Evolutionary conservation across 2,888 invertebrate species (phyloP).

Genomic region (Thelaira solivaga): DNA sequence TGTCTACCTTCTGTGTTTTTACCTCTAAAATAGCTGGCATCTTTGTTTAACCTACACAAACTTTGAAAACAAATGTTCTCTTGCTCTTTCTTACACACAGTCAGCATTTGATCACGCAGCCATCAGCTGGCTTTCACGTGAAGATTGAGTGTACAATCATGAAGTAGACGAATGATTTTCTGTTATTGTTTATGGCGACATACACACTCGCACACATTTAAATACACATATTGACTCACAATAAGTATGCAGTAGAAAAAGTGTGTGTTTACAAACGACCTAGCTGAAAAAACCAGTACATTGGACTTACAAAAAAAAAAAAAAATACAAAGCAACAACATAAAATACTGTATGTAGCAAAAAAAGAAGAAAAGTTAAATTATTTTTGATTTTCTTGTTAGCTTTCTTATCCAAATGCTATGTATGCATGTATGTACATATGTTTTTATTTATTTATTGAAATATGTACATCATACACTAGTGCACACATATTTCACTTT

Average conservation of each 20-base stretch:
- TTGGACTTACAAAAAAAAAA: conserved; percentile 45
- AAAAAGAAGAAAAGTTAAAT: background rate
- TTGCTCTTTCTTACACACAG: conserved; percentile 70
- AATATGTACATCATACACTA: background rate
- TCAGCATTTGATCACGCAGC: conserved; percentile 76
- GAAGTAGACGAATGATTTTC: conserved; percentile 64
- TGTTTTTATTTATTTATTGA: too few relatives aligned
- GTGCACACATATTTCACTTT: background rate
- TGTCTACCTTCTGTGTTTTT: conserved; percentile 21
- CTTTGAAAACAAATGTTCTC: conserved; percentile 75
- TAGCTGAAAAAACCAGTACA: conserved; percentile 52
- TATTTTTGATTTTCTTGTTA: background rate
- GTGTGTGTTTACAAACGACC: conserved; percentile 56
- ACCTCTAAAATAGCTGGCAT: conserved; percentile 63
- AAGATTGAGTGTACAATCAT: conserved; percentile 79
- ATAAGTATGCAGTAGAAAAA: conserved; percentile 3
- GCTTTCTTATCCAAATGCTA: too few relatives aligned
- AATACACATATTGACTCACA: background rate
- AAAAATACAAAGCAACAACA: conserved; percentile 13
- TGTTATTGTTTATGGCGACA: conserved; percentile 46
- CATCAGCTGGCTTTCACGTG: conserved; percentile 89
- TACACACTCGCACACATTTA: background rate
- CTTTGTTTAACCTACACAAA: conserved; percentile 70
- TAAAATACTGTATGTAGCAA: background rate
- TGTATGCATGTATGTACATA: background rate